Evolutionary conservation across 2,888 invertebrate genomes (phyloP).

Genomic region (Eupithecia centaureata): DNA sequence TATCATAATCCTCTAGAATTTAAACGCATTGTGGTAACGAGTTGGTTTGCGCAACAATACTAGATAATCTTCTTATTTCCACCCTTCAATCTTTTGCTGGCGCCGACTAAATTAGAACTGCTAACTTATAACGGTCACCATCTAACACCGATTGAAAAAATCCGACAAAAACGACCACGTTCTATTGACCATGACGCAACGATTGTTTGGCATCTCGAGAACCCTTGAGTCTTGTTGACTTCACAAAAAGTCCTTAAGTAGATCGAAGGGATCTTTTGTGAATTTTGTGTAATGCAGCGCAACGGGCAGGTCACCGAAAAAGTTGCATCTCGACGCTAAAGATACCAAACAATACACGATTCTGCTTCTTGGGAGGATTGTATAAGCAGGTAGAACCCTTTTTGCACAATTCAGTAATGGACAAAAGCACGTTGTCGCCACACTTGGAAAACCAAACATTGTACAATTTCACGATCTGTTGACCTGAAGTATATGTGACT

Average conservation of each 20-base stretch:
- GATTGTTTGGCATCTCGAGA: conserved; percentile 81
- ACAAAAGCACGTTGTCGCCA: conserved; percentile 74
- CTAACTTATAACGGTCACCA: conserved; percentile 63
- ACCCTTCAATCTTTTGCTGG: conserved; percentile 58
- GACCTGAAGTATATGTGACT: conserved; percentile 70
- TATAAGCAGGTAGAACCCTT: conserved; percentile 79
- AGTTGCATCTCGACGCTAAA: conserved; percentile 49
- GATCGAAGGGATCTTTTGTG: conserved; percentile 77
- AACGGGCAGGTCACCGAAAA: conserved; percentile 59
- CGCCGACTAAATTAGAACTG: conserved; percentile 61
- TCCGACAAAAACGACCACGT: conserved; percentile 66
- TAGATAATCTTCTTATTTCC: conserved; percentile 56
- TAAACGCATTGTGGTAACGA: conserved; percentile 8
- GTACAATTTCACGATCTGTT: conserved; percentile 79
- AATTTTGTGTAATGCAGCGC: conserved; percentile 82
- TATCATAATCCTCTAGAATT: conserved; percentile 4
- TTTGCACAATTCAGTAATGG: conserved; percentile 79
- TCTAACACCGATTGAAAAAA: conserved; percentile 56
- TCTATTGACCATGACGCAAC: conserved; percentile 83
- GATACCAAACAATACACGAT: not conserved
- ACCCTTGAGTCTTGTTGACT: conserved; percentile 80
- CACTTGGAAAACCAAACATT: conserved; percentile 72
- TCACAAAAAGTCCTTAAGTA: conserved; percentile 76
- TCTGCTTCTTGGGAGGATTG: conserved; percentile 47
- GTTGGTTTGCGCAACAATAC: conserved; percentile 29